Base-by-base conservation (phyloP, 2,888 invertebrate species). In the Chorisops tibialis region DNA sequence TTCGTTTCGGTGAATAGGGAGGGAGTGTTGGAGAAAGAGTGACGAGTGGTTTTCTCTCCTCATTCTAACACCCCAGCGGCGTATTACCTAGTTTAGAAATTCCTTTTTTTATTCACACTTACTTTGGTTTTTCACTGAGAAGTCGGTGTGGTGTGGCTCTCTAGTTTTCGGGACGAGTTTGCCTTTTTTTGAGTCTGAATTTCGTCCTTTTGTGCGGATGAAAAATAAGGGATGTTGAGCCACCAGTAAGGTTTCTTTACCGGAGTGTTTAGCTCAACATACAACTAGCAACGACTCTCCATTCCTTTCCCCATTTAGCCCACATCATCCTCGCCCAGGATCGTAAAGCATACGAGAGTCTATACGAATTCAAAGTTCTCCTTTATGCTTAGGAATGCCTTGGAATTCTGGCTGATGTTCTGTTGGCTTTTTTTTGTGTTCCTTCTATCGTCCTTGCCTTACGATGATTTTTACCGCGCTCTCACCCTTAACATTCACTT, bases 401-500 rank as follows among this genome's bases (percentile, higher is more conserved):
- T 41, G 16, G n/a, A 41, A n/a, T 41, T 12, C 41, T 16, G n/a
- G 16, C 41, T 9, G 12, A 37, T 37, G 12, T 37, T 9, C 7
- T 37, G 16, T 16, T 14, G 5, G 5, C 12, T 41, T 41, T 41
- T 41, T 41, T 41, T 41, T 41, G n/a, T n/a, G 1, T 1, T 1
- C 30, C 9, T 30, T 30, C 9, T 30, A 7, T 30, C 9, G 5
- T 30, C 7, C 30, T 30, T 9, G 30, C 30, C 30, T 30, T 30
- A 30, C 30, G 30, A 30, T 19, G 54, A 2, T 39, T 54, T 24
- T 24, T 12, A 18, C 43, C 30, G 43, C 24, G 41, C 16, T 14
- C 41, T 56, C 18, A 19, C 38, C 52, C 52, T 52, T 52, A 41
- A 50, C 24, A 50, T 56, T 56, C 56, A 56, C 45, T 56, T 56